Percentiles rank a stretch among this genome's conserved stretches.
Evolutionary conservation across 1,140 invertebrate species (phyloP).

Genomic region (Brachionus paranguensis): DNA sequence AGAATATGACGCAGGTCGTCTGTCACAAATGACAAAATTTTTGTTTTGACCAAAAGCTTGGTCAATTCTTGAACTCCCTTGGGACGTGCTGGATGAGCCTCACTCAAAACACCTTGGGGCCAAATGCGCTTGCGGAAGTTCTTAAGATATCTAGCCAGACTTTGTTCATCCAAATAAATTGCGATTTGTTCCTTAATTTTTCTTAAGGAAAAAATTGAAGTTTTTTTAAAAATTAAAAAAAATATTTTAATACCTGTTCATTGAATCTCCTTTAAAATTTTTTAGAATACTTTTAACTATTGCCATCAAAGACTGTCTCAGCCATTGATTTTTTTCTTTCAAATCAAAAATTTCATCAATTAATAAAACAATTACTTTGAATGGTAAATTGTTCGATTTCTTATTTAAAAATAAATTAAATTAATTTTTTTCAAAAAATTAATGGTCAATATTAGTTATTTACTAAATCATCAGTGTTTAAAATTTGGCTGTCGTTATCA

Average conservation of each 20-base stretch:
- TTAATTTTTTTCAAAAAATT: neutral
- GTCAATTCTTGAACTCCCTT: slow-evolving; percentile 70
- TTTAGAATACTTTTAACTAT: slow-evolving; percentile 71
- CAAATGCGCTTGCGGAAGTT: slow-evolving; percentile 63
- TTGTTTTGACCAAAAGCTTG: slow-evolving; percentile 74
- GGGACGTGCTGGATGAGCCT: slow-evolving; percentile 63
- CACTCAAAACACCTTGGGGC: slow-evolving; percentile 67
- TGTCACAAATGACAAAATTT: slow-evolving; percentile 69
- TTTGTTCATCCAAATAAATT: slow-evolving; percentile 68
- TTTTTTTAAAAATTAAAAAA: neutral
- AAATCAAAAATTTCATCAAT: slow-evolving; percentile 88
- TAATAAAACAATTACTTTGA: slow-evolving; percentile 74
- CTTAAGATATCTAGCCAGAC: slow-evolving; percentile 66
- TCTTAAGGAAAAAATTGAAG: slow-evolving; percentile 49
- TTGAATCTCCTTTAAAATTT: slow-evolving; percentile 75
- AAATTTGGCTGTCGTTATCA: neutral
- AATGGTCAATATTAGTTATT: neutral
- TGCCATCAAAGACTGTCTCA: slow-evolving; percentile 71
- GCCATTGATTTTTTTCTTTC: slow-evolving; percentile 77
- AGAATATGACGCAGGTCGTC: slow-evolving; percentile 80
- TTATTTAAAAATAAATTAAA: neutral
- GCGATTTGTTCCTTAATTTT: slow-evolving; percentile 82
- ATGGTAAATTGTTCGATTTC: slow-evolving; percentile 63
- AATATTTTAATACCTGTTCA: slow-evolving; percentile 60
- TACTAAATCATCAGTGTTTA: neutral